A percentile compares a stretch with the other conserved stretches of the same genome.
Evolutionary conservation across 2,113 vertebrate species (phyloP).

Genomic region (Otolemur garnettii): DNA sequence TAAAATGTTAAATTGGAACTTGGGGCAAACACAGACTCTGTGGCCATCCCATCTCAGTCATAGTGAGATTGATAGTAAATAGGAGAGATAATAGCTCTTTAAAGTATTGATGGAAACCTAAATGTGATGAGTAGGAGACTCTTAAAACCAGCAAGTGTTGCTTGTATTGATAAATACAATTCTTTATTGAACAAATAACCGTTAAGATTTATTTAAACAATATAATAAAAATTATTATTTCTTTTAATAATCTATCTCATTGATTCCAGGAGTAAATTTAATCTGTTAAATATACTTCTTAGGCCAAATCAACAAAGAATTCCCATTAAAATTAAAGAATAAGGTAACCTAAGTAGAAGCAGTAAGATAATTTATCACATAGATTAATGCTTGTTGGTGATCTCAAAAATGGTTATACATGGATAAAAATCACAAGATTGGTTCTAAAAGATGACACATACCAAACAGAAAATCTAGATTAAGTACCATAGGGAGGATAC

Average conservation of each 20-base stretch:
- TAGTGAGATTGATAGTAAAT: background rate
- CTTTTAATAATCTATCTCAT: conserved; percentile 16
- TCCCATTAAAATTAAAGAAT: background rate
- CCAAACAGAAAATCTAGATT: conserved; percentile 3
- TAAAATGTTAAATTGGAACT: background rate
- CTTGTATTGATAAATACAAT: conserved; percentile 8
- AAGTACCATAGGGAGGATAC: background rate
- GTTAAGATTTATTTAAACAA: background rate
- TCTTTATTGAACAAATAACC: background rate
- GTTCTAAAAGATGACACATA: background rate
- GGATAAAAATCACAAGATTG: background rate
- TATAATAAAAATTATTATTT: background rate
- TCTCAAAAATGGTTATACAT: background rate
- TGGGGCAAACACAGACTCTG: background rate
- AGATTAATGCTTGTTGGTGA: background rate
- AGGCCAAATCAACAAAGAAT: background rate
- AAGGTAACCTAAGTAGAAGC: background rate
- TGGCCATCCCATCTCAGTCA: background rate
- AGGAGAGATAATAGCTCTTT: background rate
- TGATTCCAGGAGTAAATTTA: background rate
- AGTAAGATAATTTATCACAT: background rate
- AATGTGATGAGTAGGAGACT: background rate
- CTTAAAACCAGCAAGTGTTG: background rate
- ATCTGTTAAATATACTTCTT: background rate
- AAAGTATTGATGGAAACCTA: background rate